A percentile compares a stretch with the other conserved stretches of the same genome.
phyloP scores from a whole-genome alignment of 64 coral and sea anemone genomes.

The Anthopleura sola region DNA sequence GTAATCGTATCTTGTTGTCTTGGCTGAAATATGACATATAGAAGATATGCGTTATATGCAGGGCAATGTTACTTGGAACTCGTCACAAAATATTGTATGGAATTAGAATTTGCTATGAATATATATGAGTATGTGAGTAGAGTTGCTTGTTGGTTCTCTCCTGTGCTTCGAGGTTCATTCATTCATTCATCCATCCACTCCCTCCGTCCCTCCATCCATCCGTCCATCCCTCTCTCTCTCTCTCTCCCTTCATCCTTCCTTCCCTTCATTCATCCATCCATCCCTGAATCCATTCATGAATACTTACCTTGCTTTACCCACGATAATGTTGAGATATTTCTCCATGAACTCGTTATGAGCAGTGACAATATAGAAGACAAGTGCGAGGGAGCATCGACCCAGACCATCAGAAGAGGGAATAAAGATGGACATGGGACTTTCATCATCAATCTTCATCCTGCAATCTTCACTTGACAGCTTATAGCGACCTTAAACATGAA shows the following conservation, averaged over 20 bases:
- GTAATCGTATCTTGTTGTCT: conserved; percentile 3
- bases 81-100: too few relatives aligned
- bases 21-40: conserved; percentile 29
- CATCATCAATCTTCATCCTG: conserved; percentile 33
- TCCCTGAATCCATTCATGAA: too few relatives aligned
- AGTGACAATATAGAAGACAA: conserved; percentile 51
- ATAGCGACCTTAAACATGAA: conserved; percentile 44
- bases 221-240: too few relatives aligned
- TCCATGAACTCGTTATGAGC: conserved; percentile 68
- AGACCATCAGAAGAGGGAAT: conserved; percentile 44
- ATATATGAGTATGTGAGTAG: too few relatives aligned
- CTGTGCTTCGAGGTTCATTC: too few relatives aligned
- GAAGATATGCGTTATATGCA: background rate
- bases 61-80: too few relatives aligned
- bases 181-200: too few relatives aligned
- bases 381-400: conserved; percentile 59
- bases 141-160: too few relatives aligned
- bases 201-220: too few relatives aligned
- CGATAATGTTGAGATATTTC: conserved; percentile 35
- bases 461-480: conserved; percentile 48
- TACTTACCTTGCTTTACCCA: conserved; percentile 23
- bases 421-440: conserved; percentile 45
- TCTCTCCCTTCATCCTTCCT: too few relatives aligned
- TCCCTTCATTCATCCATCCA: too few relatives aligned
- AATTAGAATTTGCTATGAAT: too few relatives aligned